Evolutionary conservation across 2,113 vertebrate genomes (phyloP).

Genomic region (Rhinoderma darwinii): DNA sequence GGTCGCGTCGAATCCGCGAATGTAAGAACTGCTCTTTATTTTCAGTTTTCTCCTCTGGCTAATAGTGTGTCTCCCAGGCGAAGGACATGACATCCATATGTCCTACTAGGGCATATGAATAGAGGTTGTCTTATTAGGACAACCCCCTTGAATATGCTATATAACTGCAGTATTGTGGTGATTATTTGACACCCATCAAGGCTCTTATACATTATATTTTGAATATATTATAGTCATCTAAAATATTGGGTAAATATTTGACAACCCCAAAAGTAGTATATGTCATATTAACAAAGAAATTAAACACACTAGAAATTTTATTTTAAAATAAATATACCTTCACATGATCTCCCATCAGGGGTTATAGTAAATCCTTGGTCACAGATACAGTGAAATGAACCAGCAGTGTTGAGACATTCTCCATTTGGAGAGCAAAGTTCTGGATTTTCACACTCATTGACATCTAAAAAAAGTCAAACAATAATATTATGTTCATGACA

Average conservation of each 20-base stretch:
- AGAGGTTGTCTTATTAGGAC: too few relatives aligned
- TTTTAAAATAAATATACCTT: constrained; percentile 74
- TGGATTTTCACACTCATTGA: constrained; percentile 87
- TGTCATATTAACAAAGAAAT: neutral
- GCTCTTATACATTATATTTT: neutral
- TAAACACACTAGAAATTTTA: neutral
- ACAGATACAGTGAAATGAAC: constrained; percentile 88
- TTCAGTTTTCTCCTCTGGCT: too few relatives aligned
- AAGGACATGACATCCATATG: too few relatives aligned
- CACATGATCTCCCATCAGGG: constrained; percentile 76
- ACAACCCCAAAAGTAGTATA: neutral
- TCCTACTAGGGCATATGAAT: too few relatives aligned
- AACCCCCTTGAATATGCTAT: too few relatives aligned
- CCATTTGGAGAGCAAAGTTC: constrained; percentile 83
- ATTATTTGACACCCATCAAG: too few relatives aligned
- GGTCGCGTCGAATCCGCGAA: too few relatives aligned
- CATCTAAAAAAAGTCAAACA: constrained; percentile 75
- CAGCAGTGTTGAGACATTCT: constrained; percentile 87
- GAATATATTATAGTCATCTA: too few relatives aligned
- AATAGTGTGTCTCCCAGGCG: too few relatives aligned
- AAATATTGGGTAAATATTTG: neutral
- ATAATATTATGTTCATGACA: neutral
- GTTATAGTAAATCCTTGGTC: constrained; percentile 83
- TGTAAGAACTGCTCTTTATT: too few relatives aligned
- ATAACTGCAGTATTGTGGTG: too few relatives aligned